Conservation (phyloP, 2,797 vertebrate species). For the Toxotes lorentzi region DNA sequence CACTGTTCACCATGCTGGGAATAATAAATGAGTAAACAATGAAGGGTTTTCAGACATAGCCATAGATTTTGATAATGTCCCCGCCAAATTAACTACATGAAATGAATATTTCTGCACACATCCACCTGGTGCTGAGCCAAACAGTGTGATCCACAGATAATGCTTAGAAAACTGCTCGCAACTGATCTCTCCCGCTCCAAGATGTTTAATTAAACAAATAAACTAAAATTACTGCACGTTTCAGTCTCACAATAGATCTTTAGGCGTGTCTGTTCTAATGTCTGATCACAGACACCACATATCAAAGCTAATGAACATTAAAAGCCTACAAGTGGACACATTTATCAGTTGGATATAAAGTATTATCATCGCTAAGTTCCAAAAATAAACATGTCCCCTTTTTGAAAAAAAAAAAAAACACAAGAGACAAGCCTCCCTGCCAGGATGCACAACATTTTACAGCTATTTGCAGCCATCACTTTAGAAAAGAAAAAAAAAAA, state of each 20-base stretch:
- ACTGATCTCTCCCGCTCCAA: slow-evolving; percentile 5
- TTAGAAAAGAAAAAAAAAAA: slow-evolving; percentile 11
- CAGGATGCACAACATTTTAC: slow-evolving; percentile 26
- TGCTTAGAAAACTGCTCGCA: neutral
- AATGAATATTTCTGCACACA: slow-evolving; percentile 22
- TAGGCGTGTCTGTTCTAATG: slow-evolving; percentile 3
- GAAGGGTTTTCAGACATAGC: slow-evolving; percentile 10
- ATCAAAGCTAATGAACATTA: slow-evolving; percentile 25
- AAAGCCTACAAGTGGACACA: slow-evolving; percentile 3
- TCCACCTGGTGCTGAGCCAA: slow-evolving; percentile 21
- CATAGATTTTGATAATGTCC: slow-evolving; percentile 14
- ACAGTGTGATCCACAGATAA: slow-evolving; percentile 8
- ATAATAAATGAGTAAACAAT: neutral
- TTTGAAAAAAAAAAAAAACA: slow-evolving; percentile 37
- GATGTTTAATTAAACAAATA: slow-evolving; percentile 34
- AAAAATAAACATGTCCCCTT: slow-evolving; percentile 38
- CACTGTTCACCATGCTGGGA: slow-evolving; percentile 10
- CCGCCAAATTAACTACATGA: neutral
- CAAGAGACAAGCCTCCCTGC: slow-evolving; percentile 28
- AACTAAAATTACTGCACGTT: neutral
- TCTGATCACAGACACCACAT: slow-evolving; percentile 3
- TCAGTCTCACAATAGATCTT: slow-evolving; percentile 1
- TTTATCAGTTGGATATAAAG: slow-evolving; percentile 14
- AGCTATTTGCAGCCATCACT: slow-evolving; percentile 32
- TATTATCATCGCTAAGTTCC: slow-evolving; percentile 20